phyloP scores from a whole-genome alignment of 2,888 invertebrate species.

The Amphimallon solstitiale region DNA sequence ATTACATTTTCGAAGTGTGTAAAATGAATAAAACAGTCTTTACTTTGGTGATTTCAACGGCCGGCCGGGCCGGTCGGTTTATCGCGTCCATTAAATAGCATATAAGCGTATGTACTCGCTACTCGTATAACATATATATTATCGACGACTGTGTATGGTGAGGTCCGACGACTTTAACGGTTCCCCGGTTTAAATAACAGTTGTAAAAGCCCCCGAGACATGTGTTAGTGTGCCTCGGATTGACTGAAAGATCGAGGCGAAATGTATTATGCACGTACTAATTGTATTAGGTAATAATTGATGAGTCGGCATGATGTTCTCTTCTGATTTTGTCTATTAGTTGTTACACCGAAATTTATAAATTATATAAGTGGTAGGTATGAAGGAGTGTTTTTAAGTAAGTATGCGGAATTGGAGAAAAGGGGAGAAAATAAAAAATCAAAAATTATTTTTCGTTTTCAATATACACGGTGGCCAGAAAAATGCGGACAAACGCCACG shows the following conservation, averaged over 20 bases:
- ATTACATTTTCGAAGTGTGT: conserved; percentile 38
- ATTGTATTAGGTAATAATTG: background rate
- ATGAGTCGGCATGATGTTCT: too few species aligned
- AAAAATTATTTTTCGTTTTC: too few species aligned
- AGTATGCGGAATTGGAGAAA: too few species aligned
- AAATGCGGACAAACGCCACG: too few species aligned
- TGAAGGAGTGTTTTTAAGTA: too few species aligned
- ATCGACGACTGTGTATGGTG: background rate
- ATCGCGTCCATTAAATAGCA: conserved; percentile 8
- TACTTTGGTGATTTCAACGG: conserved; percentile 14
- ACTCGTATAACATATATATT: too few species aligned
- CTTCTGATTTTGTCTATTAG: too few species aligned
- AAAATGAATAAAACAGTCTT: conserved; percentile 33
- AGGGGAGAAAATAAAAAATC: too few species aligned
- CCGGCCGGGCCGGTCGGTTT: conserved; percentile 1
- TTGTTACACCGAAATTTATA: too few species aligned
- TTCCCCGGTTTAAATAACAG: conserved; percentile 39
- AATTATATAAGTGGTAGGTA: too few species aligned
- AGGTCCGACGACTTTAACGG: conserved; percentile 34
- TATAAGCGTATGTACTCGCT: too few species aligned
- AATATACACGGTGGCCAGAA: too few species aligned
- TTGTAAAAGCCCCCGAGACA: conserved; percentile 43
- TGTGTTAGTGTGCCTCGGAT: conserved; percentile 41
- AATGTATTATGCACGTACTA: background rate
- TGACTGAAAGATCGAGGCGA: background rate